phyloP scores from a whole-genome alignment of 2,888 invertebrate genomes.

The Lydus trimaculatus region DNA sequence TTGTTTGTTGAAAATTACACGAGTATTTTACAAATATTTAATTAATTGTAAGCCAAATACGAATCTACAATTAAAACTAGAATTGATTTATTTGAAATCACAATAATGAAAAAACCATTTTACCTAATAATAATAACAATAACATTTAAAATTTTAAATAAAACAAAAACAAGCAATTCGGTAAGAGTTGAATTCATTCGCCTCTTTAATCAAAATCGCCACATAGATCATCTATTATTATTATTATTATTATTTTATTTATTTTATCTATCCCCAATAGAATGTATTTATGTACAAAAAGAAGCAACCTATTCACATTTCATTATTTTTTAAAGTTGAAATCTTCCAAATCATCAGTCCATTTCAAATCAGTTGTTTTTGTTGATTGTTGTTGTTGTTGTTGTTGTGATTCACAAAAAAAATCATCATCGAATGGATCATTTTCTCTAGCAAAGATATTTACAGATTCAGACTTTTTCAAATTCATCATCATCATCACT shows the following conservation, averaged over 20 bases:
- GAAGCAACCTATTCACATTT: no score
- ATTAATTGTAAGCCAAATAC: constrained; percentile 18
- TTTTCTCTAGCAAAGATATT: constrained; percentile 87
- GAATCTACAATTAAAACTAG: constrained; percentile 5
- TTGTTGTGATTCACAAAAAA: constrained; percentile 67
- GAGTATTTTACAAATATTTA: constrained; percentile 16
- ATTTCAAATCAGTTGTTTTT: constrained; percentile 55
- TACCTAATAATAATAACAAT: constrained; percentile 32
- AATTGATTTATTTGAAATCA: constrained; percentile 13
- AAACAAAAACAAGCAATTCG: constrained; percentile 37
- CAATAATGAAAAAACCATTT: constrained; percentile 5
- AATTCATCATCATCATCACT: constrained; percentile 60
- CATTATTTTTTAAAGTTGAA: constrained; percentile 51
- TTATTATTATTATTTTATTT: no score
- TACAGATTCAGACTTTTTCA: constrained; percentile 88
- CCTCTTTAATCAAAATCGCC: constrained; percentile 17
- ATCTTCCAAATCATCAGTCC: constrained; percentile 62
- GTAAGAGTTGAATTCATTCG: constrained; percentile 9
- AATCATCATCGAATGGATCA: constrained; percentile 90
- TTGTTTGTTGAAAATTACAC: constrained; percentile 29
- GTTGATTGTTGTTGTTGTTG: constrained; percentile 28
- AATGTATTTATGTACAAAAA: no score
- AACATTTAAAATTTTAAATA: constrained; percentile 35
- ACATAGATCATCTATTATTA: constrained; percentile 22
- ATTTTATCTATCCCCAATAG: background rate